Evolutionary conservation across 2,113 vertebrate species (phyloP), one percentile per base, ranked within the genome.

Genomic region (Ailurus styani): DNA sequence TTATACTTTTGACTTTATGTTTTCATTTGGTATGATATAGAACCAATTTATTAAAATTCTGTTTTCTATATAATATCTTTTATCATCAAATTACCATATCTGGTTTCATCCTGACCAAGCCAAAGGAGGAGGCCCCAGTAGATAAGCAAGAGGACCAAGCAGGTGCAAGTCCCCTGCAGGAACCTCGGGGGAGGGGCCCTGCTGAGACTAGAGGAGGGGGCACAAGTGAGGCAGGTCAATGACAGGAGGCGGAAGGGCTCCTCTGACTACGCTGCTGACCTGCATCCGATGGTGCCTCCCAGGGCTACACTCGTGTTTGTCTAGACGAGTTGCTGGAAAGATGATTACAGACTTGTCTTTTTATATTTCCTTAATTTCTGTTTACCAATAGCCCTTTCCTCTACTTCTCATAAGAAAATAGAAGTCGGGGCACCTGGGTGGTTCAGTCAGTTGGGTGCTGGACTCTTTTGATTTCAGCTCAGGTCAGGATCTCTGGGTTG

Each of bases 201-300:
- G 47, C 5, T 54, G 79, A 15, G 6, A 45, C 6, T 14, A 14
- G 23, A 13, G 64, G 37, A 9, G 2, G 5, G 20, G 23, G 7
- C 0, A 1, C 1, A 13, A 31, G 2, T 23, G 23, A 1, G 14
- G 79, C 45, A 9, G 23, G 9, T 55, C 27, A 6, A 11, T 1
- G 34, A 21, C 2, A 14, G 9, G n/a, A 25, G 55, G 12, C 1
- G 0, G 13, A 18, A 45, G 7, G 20, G 45, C 57, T 31, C 29
- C 55, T 21, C 66, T 42, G 3, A 1, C 4, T n/a, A 6, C 21
- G 23, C 4, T 9, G 40, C n/a, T 6, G 10, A 47, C 20, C 17
- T 15, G 27, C 31, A 14, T 27, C 1, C 14, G 50, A 81, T 0
- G 31, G n/a, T 3, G 18, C 10, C 29, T 21, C 34, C 40, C 14